phyloP scores from a whole-genome alignment of 2,797 vertebrate genomes.

The Lagodon rhomboides region DNA sequence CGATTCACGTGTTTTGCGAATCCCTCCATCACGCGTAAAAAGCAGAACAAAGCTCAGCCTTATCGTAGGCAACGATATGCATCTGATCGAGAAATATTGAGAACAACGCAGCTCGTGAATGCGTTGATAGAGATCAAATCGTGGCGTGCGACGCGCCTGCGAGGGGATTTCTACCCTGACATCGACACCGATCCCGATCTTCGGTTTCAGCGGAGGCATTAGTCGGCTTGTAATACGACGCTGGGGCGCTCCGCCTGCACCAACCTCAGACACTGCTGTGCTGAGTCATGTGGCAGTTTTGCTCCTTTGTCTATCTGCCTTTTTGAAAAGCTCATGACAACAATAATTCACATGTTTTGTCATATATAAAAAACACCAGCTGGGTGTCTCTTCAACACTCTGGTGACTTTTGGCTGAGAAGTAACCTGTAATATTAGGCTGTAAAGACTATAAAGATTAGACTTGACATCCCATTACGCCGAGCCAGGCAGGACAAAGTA shows the following conservation, averaged over 20 bases:
- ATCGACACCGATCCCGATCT: slow-evolving; percentile 23
- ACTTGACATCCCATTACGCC: slow-evolving; percentile 29
- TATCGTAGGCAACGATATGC: slow-evolving; percentile 10
- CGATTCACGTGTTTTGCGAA: slow-evolving; percentile 10
- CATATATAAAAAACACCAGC: not conserved
- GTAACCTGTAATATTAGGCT: slow-evolving; percentile 2
- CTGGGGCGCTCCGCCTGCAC: slow-evolving; percentile 27
- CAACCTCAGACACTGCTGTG: slow-evolving; percentile 10
- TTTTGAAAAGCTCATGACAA: not conserved
- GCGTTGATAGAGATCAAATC: slow-evolving; percentile 17
- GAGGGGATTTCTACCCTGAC: slow-evolving; percentile 39
- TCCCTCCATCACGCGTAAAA: not conserved
- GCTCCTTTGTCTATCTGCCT: not conserved
- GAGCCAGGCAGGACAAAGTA: slow-evolving; percentile 21
- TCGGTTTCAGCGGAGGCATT: slow-evolving; percentile 48
- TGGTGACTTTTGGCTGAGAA: not conserved
- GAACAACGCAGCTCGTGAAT: slow-evolving; percentile 1
- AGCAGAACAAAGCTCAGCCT: not conserved
- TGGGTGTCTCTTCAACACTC: not conserved
- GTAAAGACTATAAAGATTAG: slow-evolving; percentile 22
- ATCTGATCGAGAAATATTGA: slow-evolving; percentile 19
- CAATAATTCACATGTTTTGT: not conserved
- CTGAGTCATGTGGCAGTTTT: slow-evolving; percentile 44
- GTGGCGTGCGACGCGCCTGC: not conserved
- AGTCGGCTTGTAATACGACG: slow-evolving; percentile 52